A percentile compares a stretch with the other conserved stretches of the same genome.
These are phyloP conservation scores for Schizotus pectinicornis DNA, from an alignment of 2,888 invertebrate genomes.

Conservation along the genomic window DNA sequence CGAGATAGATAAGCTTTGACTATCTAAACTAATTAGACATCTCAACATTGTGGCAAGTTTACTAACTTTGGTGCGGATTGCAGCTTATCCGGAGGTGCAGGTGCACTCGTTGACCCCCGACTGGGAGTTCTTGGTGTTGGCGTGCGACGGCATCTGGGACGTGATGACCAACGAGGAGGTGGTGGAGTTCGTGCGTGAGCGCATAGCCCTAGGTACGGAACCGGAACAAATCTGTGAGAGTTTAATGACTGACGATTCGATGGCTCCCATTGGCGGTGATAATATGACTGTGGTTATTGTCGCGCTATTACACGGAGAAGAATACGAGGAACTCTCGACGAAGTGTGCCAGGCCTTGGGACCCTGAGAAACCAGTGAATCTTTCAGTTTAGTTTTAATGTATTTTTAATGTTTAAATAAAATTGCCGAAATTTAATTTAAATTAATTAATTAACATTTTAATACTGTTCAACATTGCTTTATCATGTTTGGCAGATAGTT, in stretches of 20 bases:
- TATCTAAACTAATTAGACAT: too few species aligned
- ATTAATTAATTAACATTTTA: too few species aligned
- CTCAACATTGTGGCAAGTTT: too few species aligned
- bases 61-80: conserved; percentile 24
- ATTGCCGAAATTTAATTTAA: too few species aligned
- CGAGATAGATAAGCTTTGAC: too few species aligned
- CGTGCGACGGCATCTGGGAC: conserved; percentile 99
- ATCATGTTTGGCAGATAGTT: too few species aligned
- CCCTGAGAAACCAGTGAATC: not conserved
- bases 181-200: conserved; percentile 83
- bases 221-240: conserved; percentile 97
- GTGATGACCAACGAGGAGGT: conserved; percentile 96
- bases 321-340: conserved; percentile 52
- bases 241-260: conserved; percentile 94
- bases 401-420: too few species aligned
- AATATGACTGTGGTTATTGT: conserved; percentile 98
- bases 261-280: conserved; percentile 97
- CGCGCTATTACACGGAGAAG: conserved; percentile 71
- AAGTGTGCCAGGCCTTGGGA: conserved; percentile 36
- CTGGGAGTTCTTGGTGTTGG: conserved; percentile 95
- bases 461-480: too few species aligned
- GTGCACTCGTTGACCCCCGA: conserved; percentile 81
- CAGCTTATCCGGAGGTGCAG: conserved; percentile 93
- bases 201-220: conserved; percentile 81
- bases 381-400: conserved; percentile 10